Evolutionary conservation across 1,140 invertebrate species (phyloP), one percentile per base, ranked within the genome.

Genomic region (Caenorhabditis remanei): DNA sequence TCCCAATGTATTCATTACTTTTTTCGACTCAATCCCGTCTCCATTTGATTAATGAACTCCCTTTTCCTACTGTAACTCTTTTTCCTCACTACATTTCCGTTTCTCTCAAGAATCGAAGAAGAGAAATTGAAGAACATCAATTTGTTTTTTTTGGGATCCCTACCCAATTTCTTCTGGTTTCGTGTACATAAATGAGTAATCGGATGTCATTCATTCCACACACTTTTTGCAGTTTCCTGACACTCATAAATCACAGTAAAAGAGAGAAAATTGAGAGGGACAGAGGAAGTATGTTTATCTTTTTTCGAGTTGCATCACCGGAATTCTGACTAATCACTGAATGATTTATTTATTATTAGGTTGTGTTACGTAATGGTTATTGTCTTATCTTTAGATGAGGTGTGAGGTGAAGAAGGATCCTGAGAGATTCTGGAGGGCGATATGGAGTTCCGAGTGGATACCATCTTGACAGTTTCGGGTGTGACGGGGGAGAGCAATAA

Each of bases 41-140:
- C n/a, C 46, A 7, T 50, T 48, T 79, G 71, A 79, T 79, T 79
- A 79, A 79, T 79, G 71, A 79, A 79, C 71, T 79, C 14, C 24
- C 32, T 32, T 63, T 11, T 53, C 71, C 71, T 79, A 79, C 71
- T 21, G 71, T 79, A 63, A 24, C 32, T 40, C 21, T n/a, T 79
- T 79, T 79, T 13, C 4, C 6, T 79, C 40, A 19, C 21, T 21
- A 16, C 21, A 63, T 32, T 8, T 24, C 19, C 16, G 19, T 16
- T 3, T 19, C 16, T 58, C 65, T 4, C 19, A n/a, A 79, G 53
- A 67, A 11, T 11, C 32, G n/a, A 61, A 67, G 19, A 79, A 46
- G 46, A 79, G 71, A 41, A 50, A 79, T 79, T 50, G 71, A 13
- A 13, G 71, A 79, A 79, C 71, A 79, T 79, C 46, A 79, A 79